Base-by-base conservation (phyloP, 2,113 vertebrate species). In the Alaudala cheleensis region DNA sequence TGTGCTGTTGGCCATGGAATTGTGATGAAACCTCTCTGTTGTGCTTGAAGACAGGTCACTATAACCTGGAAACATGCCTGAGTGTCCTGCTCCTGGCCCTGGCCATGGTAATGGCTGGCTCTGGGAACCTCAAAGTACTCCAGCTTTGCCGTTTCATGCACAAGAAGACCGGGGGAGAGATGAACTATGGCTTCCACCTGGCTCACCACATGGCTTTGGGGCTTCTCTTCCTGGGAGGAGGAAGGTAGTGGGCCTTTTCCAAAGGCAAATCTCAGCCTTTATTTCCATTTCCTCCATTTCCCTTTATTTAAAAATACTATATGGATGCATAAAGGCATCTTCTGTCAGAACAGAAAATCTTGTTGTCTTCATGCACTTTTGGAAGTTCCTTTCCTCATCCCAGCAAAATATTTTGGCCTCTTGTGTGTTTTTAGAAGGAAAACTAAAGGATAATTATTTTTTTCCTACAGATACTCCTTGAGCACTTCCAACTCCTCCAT, bases 121-220 rank as follows among this genome's bases (percentile, higher is more conserved):
- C 99, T 0, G 99, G 99, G 45, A 99, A 99, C 96, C 95, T 99
- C 42, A 98, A 99, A 29, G 99, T 99, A 16, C 97, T 99, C 83
- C 99, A 99, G 98, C 98, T 99, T 14, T 99, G 99, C 91, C 98
- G 99, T 42, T 99, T 99, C 93, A 98, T 99, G 96, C 99, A 99
- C 97, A 99, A 99, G 97, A 98, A 99, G 84, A 99, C 99, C 0
- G 98, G 99, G 0, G 99, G 98, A 8, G 99, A 99, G 94, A 99
- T 99, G 99, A 99, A 99, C 97, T 99, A 99, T 0, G 99, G 99
- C 54, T 99, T 99, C 94, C 99, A 99, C 97, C 98, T 99, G 98
- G 99, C 99, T 77, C 99, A 99, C 91, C 99, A 99, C 97, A 99
- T 99, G 99, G 98, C 99, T 18, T 95, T 99, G 89, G 99, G 99